These are phyloP conservation scores for Melozone crissalis DNA, from an alignment of 2,113 vertebrate genomes.

Conservation along the genomic window DNA sequence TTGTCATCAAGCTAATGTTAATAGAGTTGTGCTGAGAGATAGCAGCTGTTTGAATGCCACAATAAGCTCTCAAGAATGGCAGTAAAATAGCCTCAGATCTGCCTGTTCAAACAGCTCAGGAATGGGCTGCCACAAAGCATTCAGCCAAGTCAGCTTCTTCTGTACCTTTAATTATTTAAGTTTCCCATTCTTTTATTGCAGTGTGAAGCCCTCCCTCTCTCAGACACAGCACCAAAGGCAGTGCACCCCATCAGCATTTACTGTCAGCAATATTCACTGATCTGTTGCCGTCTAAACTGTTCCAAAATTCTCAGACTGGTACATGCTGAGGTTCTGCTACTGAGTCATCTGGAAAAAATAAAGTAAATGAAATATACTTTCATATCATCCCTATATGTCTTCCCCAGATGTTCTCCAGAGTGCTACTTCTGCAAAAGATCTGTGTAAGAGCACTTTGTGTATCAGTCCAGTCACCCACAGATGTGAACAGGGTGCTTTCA, in stretches of 20 bases:
- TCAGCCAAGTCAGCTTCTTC: not conserved
- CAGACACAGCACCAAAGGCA: constrained; percentile 4
- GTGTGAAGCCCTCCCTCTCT: not conserved
- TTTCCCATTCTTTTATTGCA: constrained; percentile 5
- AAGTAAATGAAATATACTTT: constrained; percentile 40
- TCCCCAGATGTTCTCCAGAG: constrained; percentile 51
- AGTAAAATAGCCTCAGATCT: not conserved
- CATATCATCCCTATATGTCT: not conserved
- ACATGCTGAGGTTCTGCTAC: constrained; percentile 62
- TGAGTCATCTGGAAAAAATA: constrained; percentile 62
- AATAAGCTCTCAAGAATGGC: not conserved
- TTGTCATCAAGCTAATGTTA: not conserved
- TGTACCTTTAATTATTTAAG: constrained; percentile 22
- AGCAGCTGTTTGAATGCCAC: not conserved
- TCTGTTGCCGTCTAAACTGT: constrained; percentile 28
- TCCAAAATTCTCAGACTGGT: constrained; percentile 62
- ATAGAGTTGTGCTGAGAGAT: not conserved
- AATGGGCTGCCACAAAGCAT: not conserved
- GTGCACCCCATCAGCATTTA: not conserved
- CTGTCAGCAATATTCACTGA: constrained; percentile 1
- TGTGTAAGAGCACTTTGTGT: not conserved
- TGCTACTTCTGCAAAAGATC: not conserved
- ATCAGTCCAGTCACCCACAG: not conserved
- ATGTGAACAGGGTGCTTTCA: not conserved
- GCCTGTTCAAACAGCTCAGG: not conserved